phyloP scores from a whole-genome alignment of 2,888 invertebrate species.

The Abscondita cerata region DNA sequence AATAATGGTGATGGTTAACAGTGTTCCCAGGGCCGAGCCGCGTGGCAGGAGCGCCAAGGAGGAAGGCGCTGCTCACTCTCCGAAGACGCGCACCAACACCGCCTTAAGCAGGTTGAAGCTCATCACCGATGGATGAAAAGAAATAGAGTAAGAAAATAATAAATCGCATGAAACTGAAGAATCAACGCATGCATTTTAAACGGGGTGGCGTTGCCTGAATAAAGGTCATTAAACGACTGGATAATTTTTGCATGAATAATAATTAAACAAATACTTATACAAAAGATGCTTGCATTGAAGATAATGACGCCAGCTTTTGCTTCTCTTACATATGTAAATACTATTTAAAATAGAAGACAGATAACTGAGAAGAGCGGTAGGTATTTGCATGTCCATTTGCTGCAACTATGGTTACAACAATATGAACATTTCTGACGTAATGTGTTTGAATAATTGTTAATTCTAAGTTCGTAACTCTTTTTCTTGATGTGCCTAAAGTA shows the following conservation, averaged over 20 bases:
- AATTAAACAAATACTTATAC: no score
- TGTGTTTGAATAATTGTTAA: background rate
- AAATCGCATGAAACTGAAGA: conserved; percentile 21
- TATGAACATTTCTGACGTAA: no score
- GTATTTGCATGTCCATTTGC: background rate
- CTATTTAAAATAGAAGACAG: no score
- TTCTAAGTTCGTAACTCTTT: conserved; percentile 13
- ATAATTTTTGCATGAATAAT: conserved; percentile 3
- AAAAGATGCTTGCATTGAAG: no score
- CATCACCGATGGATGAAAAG: conserved; percentile 84
- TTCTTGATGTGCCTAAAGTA: conserved; percentile 21
- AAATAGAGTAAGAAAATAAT: conserved; percentile 72
- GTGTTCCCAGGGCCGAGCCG: conserved; percentile 85
- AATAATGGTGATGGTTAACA: conserved; percentile 50
- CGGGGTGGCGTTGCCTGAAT: background rate
- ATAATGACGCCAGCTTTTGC: no score
- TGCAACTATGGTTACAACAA: background rate
- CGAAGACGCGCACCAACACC: conserved; percentile 69
- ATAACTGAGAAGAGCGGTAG: no score
- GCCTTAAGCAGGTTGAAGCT: conserved; percentile 67
- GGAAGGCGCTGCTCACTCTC: conserved; percentile 72
- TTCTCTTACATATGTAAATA: no score
- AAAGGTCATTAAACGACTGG: background rate
- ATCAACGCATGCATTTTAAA: background rate
- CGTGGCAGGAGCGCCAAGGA: conserved; percentile 76